Percentiles rank a stretch among this genome's conserved stretches.
These are phyloP conservation scores for Halictus ligatus DNA, from an alignment of 2,888 invertebrate genomes.

Conservation along the genomic window DNA sequence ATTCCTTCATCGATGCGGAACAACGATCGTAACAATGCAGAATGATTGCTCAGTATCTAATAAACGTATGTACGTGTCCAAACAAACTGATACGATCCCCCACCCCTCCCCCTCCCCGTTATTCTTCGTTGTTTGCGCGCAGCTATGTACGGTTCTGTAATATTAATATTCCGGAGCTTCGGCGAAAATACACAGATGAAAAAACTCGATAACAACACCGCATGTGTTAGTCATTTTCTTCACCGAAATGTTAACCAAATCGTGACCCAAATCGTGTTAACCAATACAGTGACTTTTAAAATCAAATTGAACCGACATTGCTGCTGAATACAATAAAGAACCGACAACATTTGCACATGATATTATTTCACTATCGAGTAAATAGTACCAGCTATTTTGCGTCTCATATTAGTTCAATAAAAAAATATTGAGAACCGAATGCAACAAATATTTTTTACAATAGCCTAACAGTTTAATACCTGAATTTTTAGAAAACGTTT, in stretches of 20 bases:
- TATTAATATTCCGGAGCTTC: background rate
- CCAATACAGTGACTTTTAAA: background rate
- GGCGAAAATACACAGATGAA: background rate
- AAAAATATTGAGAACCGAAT: background rate
- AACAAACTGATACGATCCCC: background rate
- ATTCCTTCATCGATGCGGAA: constrained; percentile 40
- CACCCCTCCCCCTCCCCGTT: background rate
- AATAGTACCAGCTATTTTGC: background rate
- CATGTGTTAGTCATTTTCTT: background rate
- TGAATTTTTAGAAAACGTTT: background rate
- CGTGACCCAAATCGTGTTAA: too few relatives aligned
- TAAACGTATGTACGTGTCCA: constrained; percentile 14
- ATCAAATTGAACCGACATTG: background rate
- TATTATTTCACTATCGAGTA: background rate
- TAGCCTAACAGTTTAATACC: background rate
- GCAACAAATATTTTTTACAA: background rate
- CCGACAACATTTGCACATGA: too few relatives aligned
- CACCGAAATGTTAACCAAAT: background rate
- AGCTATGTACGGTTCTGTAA: background rate
- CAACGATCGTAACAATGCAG: constrained; percentile 32
- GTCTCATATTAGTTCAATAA: background rate
- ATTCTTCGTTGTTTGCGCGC: background rate
- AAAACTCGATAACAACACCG: background rate
- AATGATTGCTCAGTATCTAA: constrained; percentile 37
- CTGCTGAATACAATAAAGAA: background rate